These are phyloP conservation scores for Dione vanillae DNA, from an alignment of 2,888 invertebrate genomes.

Conservation along the genomic window DNA sequence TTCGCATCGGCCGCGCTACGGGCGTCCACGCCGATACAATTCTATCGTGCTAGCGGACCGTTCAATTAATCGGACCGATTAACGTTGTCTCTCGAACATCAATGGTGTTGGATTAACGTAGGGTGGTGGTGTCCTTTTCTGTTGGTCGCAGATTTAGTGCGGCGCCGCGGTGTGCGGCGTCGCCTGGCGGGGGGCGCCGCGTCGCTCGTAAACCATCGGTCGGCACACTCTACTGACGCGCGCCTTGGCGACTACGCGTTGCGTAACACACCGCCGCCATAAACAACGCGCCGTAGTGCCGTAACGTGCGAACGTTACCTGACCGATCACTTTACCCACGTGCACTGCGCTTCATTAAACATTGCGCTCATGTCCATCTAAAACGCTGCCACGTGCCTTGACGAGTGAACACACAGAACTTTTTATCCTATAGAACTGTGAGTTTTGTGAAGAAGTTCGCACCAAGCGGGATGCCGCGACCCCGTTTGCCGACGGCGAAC, in stretches of 20 bases:
- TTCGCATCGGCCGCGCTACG: slow-evolving; percentile 74
- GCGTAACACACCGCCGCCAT: slow-evolving; percentile 80
- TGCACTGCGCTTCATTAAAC: slow-evolving; percentile 74
- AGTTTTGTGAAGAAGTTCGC: slow-evolving; percentile 79
- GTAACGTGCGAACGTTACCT: slow-evolving; percentile 61
- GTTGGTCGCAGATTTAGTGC: slow-evolving; percentile 83
- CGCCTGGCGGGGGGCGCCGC: slow-evolving; percentile 73
- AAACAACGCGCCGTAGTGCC: slow-evolving; percentile 81
- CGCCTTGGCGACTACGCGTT: slow-evolving; percentile 83
- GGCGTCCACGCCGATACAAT: slow-evolving; percentile 75
- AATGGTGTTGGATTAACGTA: slow-evolving; percentile 78
- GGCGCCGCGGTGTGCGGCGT: slow-evolving; percentile 82
- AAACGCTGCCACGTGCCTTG: slow-evolving; percentile 82
- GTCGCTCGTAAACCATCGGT: slow-evolving; percentile 83
- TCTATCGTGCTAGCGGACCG: slow-evolving; percentile 74
- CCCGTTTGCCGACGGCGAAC: slow-evolving; percentile 77
- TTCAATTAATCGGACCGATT: slow-evolving; percentile 81
- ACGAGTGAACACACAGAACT: slow-evolving; percentile 75
- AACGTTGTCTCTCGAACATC: slow-evolving; percentile 78
- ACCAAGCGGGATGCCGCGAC: slow-evolving; percentile 76
- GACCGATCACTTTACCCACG: slow-evolving; percentile 64
- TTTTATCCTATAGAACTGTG: slow-evolving; percentile 70
- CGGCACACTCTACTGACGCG: slow-evolving; percentile 84
- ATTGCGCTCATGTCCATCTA: slow-evolving; percentile 80
- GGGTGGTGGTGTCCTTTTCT: slow-evolving; percentile 81